Base-by-base conservation (phyloP, 2,113 vertebrate species). In the Columbina picui region DNA sequence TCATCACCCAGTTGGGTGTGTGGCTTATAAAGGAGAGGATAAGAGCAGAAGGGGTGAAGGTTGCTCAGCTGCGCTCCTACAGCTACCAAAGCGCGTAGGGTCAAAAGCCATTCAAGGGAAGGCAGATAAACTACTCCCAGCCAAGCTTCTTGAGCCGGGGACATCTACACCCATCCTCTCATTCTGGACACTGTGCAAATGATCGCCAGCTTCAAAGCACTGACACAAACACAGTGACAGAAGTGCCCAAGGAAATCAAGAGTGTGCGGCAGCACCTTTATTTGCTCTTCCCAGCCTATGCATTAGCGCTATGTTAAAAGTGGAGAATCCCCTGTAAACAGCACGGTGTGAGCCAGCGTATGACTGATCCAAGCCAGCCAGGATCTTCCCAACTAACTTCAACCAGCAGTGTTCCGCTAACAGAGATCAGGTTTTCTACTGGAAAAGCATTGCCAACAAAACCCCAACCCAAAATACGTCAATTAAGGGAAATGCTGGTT, bases 211-310 rank as follows among this genome's bases (percentile, higher is more conserved):
- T 47, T 27, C 63, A 64, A 57, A 59, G 71, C 59, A 57, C 63
- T 32, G 5, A 41, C 34, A 39, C 36, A 49, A 34, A 6, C 36
- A 74, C 8, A 50, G 47, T 1, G 9, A 71, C 50, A 61, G 26
- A 65, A 49, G 30, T 1, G 26, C n/a, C 49, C 4, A 5, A 36
- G 63, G 43, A 56, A 59, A 71, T 10, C 38, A 45, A 16, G 32
- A 92, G 56, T 3, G 6, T 0, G 0, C 18, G 13, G 25, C 0
- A 41, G 53, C 56, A 85, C 23, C 38, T 78, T 43, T 27, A 39
- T 1, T 41, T 14, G 4, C 59, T 53, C 55, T 25, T 39, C 49
- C 52, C 73, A 86, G 55, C 34, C 71, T 10, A 13, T 0, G 7
- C 27, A 53, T 18, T 1, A 36, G 32, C 0, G 1, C 57, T 55